These are phyloP conservation scores for Nipponia nippon DNA, from an alignment of 2,113 vertebrate genomes.

Conservation along the genomic window DNA sequence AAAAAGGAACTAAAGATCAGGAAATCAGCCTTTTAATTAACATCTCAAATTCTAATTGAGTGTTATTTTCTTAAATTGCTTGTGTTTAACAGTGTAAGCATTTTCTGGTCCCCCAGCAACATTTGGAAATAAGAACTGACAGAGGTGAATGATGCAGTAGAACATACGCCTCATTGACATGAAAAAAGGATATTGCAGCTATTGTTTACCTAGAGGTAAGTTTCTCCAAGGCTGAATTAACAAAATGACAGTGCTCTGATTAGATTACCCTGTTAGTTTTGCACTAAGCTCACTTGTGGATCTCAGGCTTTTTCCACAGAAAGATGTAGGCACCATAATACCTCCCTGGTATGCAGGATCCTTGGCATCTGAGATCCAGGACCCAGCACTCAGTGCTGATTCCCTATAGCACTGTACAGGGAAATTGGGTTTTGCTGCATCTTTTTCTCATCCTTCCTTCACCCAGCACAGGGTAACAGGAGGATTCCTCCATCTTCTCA, in stretches of 20 bases:
- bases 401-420: background rate
- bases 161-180: background rate
- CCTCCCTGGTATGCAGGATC: background rate
- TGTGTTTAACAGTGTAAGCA: background rate
- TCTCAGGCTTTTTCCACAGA: background rate
- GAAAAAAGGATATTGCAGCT: background rate
- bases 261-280: background rate
- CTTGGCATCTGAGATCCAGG: background rate
- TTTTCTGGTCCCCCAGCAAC: background rate
- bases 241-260: background rate
- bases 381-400: background rate
- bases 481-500: background rate
- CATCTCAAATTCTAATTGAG: background rate
- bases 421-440: background rate
- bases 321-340: background rate
- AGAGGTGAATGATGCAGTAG: background rate
- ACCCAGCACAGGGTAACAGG: background rate
- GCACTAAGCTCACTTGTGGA: background rate
- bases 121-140: background rate
- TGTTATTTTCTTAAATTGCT: background rate
- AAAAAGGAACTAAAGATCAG: background rate
- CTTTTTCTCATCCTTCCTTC: background rate
- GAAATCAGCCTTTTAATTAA: constrained; percentile 3
- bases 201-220: background rate
- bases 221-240: constrained; percentile 3